A percentile compares a stretch with the other conserved stretches of the same genome.
Conservation (phyloP, 2,797 vertebrate genomes). For the Manis pentadactyla region DNA sequence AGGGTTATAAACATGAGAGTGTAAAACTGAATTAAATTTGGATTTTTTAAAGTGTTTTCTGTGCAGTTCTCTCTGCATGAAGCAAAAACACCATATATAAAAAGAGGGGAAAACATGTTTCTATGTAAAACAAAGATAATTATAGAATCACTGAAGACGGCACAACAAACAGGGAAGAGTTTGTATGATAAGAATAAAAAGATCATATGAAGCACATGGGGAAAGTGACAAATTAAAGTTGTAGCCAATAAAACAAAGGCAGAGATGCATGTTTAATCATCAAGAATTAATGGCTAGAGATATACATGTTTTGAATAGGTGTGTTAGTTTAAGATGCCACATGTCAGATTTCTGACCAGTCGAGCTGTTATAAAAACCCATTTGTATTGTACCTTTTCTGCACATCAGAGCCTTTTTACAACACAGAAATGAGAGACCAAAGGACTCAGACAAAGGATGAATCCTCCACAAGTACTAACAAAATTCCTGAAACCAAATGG, state of each 20-base stretch:
- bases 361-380: conserved; percentile 73
- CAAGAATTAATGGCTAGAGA: conserved; percentile 71
- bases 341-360: conserved; percentile 75
- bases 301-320: conserved; percentile 64
- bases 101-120: conserved; percentile 75
- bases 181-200: background rate
- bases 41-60: conserved; percentile 83
- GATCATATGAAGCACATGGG: background rate
- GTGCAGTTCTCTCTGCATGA: conserved; percentile 84
- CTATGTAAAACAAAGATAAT: conserved; percentile 85
- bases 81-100: conserved; percentile 86
- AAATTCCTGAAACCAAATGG: background rate
- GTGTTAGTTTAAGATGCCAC: conserved; percentile 76
- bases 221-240: background rate
- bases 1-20: conserved; percentile 87
- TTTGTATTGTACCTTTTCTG: conserved; percentile 66
- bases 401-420: conserved; percentile 73
- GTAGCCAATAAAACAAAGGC: conserved; percentile 1
- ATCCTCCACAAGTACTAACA: background rate
- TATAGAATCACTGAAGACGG: conserved; percentile 74
- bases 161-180: conserved; percentile 66
- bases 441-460: conserved; percentile 11
- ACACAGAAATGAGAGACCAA: conserved; percentile 78
- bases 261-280: conserved; percentile 1
- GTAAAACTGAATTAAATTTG: conserved; percentile 87